Base-by-base conservation (phyloP, 2,888 invertebrate species). In the Himalopsyche tibetana region DNA sequence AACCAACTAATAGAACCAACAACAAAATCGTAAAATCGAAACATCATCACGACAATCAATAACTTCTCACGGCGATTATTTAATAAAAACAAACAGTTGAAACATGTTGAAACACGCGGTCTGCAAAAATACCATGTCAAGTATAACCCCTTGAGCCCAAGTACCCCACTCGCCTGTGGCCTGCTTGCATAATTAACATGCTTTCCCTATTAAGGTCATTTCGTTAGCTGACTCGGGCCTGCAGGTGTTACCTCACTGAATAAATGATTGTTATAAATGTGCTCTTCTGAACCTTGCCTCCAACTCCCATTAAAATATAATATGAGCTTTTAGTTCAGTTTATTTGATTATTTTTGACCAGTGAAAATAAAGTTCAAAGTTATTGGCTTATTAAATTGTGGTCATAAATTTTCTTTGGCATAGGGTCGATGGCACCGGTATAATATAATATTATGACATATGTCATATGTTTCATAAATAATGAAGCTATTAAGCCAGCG, bases 141-240 rank as follows among this genome's bases (percentile, higher is more conserved):
- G 19, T 63, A 28, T 63, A 63, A 63, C 56, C 56, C 56, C 56
- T 63, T 28, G 56, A 63, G 56, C 19, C 56, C 56, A 63, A 4
- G 56, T 63, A 19, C 19, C 56, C 56, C 56, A 28, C 56, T 63
- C 19, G 56, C 56, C 56, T 63, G 56, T 63, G 56, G 56, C 56
- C 56, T 63, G 56, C 19, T 63, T 63, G 56, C 56, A 63, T 63
- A 63, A 63, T 63, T 63, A 63, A 63, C 56, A 63, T 63, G 56
- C 56, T 63, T 63, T 63, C 56, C 56, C 56, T 63, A 63, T 63
- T 63, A 63, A 63, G 56, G 56, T 63, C 56, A 63, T 63, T 63
- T 63, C 56, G 56, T 63, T 63, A 63, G 56, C 56, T 63, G 56
- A 19, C 56, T 63, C 56, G 56, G 56, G 19, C 56, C 12, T 63